phyloP scores from a whole-genome alignment of 2,888 invertebrate species.

The Zygothrica quintamaculata region DNA sequence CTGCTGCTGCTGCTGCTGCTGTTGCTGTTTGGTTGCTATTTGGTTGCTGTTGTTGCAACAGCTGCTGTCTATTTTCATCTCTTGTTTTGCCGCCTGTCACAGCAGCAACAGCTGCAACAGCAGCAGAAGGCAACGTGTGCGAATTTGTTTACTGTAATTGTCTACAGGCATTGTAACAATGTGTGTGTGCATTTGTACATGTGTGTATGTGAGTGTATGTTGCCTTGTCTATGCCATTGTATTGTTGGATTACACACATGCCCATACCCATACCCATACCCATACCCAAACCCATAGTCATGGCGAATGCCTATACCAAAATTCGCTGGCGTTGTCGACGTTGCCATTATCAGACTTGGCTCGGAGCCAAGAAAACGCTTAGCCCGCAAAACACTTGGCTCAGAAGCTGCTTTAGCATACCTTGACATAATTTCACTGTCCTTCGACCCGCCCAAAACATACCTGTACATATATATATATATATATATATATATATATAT shows the following conservation, averaged over 20 bases:
- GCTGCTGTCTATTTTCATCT: slow-evolving; percentile 64
- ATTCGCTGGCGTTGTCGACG: slow-evolving; percentile 22
- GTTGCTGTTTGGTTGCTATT: slow-evolving; percentile 10
- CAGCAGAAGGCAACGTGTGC: slow-evolving; percentile 61
- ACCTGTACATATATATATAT: slow-evolving; percentile 32
- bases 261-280: slow-evolving; percentile 32
- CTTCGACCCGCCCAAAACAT: slow-evolving; percentile 3
- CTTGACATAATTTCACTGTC: slow-evolving; percentile 68
- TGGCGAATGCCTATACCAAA: slow-evolving; percentile 20
- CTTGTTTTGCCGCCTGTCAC: slow-evolving; percentile 73
- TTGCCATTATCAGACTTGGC: slow-evolving; percentile 67
- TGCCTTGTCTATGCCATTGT: slow-evolving; percentile 42
- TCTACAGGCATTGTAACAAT: slow-evolving; percentile 47
- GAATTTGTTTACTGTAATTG: slow-evolving; percentile 80
- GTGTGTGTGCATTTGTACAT: background rate
- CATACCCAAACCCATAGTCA: slow-evolving; percentile 31
- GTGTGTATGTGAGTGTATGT: slow-evolving; percentile 9
- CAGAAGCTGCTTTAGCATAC: slow-evolving; percentile 55
- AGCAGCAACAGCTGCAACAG: slow-evolving; percentile 33
- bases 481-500: slow-evolving; percentile 19
- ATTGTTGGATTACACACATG: slow-evolving; percentile 40
- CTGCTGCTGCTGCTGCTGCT: slow-evolving; percentile 2
- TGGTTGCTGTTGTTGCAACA: slow-evolving; percentile 6
- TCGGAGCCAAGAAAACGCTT: slow-evolving; percentile 66
- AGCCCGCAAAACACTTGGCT: slow-evolving; percentile 64